Conservation (phyloP, 2,113 vertebrate species). For the Polypterus senegalus region DNA sequence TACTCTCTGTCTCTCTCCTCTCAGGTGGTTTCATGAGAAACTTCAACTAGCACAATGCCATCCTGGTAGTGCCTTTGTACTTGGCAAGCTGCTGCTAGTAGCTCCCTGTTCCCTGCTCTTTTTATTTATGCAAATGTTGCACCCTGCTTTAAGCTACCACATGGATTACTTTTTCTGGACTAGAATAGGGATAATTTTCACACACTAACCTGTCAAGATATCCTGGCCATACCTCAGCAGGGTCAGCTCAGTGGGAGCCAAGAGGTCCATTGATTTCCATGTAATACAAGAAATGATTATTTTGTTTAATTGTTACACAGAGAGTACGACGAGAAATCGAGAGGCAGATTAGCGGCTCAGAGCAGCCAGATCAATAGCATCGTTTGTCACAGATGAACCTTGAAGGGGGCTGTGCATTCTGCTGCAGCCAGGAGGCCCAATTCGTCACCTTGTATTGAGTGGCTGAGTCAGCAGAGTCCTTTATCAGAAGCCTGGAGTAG, state of each 20-base stretch:
- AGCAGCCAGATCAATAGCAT: slow-evolving; percentile 80
- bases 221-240: slow-evolving; percentile 49
- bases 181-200: too few relatives aligned
- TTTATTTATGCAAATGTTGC: too few relatives aligned
- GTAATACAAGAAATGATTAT: slow-evolving; percentile 96
- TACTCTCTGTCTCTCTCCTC: too few relatives aligned
- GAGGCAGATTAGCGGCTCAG: slow-evolving; percentile 70
- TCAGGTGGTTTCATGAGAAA: too few relatives aligned
- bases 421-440: slow-evolving; percentile 32
- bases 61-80: too few relatives aligned
- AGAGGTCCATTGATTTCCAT: slow-evolving; percentile 93
- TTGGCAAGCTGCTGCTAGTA: too few relatives aligned
- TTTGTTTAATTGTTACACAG: slow-evolving; percentile 81
- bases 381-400: slow-evolving; percentile 83
- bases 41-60: too few relatives aligned
- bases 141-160: too few relatives aligned
- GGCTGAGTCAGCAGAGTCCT: slow-evolving; percentile 85
- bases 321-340: slow-evolving; percentile 72
- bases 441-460: slow-evolving; percentile 46
- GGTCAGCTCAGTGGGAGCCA: slow-evolving; percentile 54
- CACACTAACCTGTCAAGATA: slow-evolving; percentile 29
- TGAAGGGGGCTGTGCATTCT: slow-evolving; percentile 50
- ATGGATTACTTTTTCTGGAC: too few relatives aligned
- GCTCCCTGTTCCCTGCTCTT: too few relatives aligned
- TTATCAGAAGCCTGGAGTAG: slow-evolving; percentile 64